Conservation (phyloP, 2,888 invertebrate genomes). For the Flexamia atlantica region DNA sequence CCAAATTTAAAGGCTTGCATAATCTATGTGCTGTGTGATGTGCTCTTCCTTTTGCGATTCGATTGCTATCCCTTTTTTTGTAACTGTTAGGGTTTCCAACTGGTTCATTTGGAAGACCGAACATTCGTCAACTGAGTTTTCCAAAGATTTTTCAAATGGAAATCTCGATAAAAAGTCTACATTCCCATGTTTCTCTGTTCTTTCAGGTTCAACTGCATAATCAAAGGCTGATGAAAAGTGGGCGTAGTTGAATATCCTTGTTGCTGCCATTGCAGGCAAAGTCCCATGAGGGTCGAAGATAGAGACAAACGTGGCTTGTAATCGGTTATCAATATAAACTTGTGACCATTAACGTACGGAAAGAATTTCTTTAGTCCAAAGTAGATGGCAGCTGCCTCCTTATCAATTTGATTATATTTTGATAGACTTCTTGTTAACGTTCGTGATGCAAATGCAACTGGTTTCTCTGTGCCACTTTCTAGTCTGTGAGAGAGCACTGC, state of each 20-base stretch:
- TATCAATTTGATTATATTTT: conserved; percentile 73
- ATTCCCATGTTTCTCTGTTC: conserved; percentile 15
- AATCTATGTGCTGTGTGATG: not conserved
- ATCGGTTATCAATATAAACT: conserved; percentile 72
- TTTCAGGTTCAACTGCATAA: conserved; percentile 34
- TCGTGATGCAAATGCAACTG: conserved; percentile 72
- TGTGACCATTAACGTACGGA: conserved; percentile 72
- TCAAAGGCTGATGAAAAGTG: conserved; percentile 46
- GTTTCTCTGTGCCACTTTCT: conserved; percentile 72
- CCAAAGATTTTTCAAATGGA: conserved; percentile 43
- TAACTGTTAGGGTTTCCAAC: conserved; percentile 25
- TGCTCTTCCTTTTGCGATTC: conserved; percentile 27
- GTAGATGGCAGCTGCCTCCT: conserved; percentile 72
- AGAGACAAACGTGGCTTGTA: conserved; percentile 71
- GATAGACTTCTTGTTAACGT: conserved; percentile 71
- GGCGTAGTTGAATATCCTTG: conserved; percentile 52
- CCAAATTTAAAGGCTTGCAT: too few relatives aligned
- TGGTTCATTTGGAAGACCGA: conserved; percentile 52
- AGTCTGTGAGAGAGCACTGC: conserved; percentile 71
- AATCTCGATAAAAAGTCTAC: conserved; percentile 49
- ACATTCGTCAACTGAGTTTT: conserved; percentile 18
- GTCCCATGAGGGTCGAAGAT: conserved; percentile 46
- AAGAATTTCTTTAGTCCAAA: conserved; percentile 73
- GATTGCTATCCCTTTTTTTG: not conserved
- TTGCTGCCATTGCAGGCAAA: conserved; percentile 46